phyloP scores from a whole-genome alignment of 2,797 vertebrate genomes.

The Tympanoctomys barrerae region DNA sequence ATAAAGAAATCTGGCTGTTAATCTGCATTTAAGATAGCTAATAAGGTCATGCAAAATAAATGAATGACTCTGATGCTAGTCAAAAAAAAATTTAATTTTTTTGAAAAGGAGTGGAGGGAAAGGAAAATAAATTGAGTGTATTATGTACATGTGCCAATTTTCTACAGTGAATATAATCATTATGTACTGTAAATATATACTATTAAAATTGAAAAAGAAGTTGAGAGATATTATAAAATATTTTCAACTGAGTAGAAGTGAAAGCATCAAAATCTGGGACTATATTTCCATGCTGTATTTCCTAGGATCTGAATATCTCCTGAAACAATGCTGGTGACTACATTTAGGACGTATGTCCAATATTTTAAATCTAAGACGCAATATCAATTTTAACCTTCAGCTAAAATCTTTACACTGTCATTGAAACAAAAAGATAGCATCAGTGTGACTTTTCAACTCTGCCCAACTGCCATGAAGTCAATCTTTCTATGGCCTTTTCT shows the following conservation, averaged over 20 bases:
- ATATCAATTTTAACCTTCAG: not conserved
- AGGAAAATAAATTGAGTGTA: not conserved
- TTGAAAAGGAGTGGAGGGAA: not conserved
- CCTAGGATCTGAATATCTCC: constrained; percentile 19
- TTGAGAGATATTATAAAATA: not conserved
- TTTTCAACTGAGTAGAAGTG: constrained; percentile 21
- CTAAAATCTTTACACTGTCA: not conserved
- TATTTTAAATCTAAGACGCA: constrained; percentile 22
- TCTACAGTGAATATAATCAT: not conserved
- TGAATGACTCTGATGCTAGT: not conserved
- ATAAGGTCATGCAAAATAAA: not conserved
- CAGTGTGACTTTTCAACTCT: not conserved
- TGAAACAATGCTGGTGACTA: not conserved
- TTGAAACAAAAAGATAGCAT: not conserved
- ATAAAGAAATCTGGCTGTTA: constrained; percentile 7
- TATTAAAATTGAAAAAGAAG: not conserved
- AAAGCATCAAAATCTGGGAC: not conserved
- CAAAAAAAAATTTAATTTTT: not conserved
- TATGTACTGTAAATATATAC: not conserved
- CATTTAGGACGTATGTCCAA: not conserved
- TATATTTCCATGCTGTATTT: not conserved
- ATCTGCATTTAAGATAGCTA: not conserved
- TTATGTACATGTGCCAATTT: not conserved
- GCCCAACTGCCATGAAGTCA: not conserved
- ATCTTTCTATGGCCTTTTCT: not conserved